Percentiles rank a stretch among this genome's conserved stretches.
Evolutionary conservation across 2,113 vertebrate species (phyloP).

Genomic region (Spea bombifrons): DNA sequence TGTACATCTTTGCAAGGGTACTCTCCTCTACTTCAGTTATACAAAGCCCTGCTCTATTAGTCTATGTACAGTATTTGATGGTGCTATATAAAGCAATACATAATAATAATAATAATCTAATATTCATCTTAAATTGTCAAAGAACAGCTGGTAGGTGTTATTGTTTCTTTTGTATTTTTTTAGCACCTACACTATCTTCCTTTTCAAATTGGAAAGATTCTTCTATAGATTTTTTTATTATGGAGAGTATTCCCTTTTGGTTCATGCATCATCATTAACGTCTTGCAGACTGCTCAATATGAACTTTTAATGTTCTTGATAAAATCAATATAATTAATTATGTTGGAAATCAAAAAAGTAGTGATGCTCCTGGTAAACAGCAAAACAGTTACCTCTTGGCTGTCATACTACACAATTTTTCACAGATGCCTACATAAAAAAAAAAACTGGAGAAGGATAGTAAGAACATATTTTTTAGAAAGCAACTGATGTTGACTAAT

Average conservation of each 20-base stretch:
- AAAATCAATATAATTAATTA: constrained; percentile 1
- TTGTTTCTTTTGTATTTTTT: not conserved
- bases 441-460: no score
- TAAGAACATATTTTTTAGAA: no score
- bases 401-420: no score
- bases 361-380: not conserved
- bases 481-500: no score
- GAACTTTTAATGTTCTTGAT: not conserved
- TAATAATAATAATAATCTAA: no score
- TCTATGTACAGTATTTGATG: no score
- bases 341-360: not conserved
- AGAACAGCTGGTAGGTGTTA: not conserved
- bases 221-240: not conserved
- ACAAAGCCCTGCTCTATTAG: no score
- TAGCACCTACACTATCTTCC: not conserved
- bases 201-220: not conserved
- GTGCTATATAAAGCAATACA: no score
- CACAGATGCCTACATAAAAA: no score
- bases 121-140: not conserved
- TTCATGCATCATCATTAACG: not conserved
- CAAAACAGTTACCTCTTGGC: no score
- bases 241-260: not conserved
- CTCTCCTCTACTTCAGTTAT: no score
- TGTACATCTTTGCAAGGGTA: no score
- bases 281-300: not conserved